These are phyloP conservation scores for Lypha dubia DNA, from an alignment of 2,888 invertebrate species.

Conservation along the genomic window DNA sequence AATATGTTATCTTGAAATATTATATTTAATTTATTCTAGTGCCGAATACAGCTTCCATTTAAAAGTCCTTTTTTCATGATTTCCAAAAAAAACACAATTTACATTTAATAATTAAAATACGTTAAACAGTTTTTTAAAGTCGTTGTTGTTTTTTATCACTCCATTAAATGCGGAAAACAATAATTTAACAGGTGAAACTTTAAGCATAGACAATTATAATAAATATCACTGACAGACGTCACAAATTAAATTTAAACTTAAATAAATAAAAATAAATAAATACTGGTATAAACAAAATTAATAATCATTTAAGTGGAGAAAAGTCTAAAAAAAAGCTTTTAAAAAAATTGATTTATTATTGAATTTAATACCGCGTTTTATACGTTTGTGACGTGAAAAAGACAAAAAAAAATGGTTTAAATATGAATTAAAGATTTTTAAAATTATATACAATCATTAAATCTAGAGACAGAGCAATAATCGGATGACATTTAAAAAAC, in stretches of 20 bases:
- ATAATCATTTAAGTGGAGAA: background rate
- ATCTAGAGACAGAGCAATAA: background rate
- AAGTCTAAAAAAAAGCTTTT: constrained; percentile 2
- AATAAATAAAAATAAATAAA: background rate
- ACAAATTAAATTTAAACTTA: background rate
- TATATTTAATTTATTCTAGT: too few relatives aligned
- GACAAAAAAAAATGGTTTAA: too few relatives aligned
- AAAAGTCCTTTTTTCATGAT: too few relatives aligned
- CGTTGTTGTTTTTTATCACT: too few relatives aligned
- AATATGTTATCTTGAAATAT: too few relatives aligned
- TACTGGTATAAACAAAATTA: background rate
- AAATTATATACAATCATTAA: constrained; percentile 19
- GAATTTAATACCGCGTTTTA: background rate
- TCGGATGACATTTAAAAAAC: constrained; percentile 34
- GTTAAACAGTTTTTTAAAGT: too few relatives aligned
- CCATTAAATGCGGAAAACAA: background rate
- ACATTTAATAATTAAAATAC: background rate
- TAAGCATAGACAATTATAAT: background rate
- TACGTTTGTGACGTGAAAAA: constrained; percentile 23
- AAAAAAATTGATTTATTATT: constrained; percentile 19
- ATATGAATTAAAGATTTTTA: constrained; percentile 12
- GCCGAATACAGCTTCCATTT: too few relatives aligned
- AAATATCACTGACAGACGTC: constrained; percentile 7
- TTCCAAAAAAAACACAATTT: too few relatives aligned
- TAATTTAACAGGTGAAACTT: background rate